Conservation (phyloP, 2,113 vertebrate species). For the Toxotes chatareus region DNA sequence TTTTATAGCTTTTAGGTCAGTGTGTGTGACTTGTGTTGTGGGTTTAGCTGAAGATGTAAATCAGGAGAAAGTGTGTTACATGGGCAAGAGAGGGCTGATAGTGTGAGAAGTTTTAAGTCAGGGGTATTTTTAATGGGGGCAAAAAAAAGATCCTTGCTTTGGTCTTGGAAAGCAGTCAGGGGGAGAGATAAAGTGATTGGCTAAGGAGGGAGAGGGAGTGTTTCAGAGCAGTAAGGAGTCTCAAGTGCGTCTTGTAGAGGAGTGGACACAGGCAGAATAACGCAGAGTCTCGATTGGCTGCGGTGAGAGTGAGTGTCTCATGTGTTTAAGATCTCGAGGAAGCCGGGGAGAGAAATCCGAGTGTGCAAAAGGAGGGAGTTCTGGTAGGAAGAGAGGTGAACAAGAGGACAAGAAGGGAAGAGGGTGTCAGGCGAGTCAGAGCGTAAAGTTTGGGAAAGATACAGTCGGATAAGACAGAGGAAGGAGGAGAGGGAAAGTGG, state of each 20-base stretch:
- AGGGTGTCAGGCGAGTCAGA: constrained; percentile 42
- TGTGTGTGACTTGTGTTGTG: neutral
- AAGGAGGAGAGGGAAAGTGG: constrained; percentile 5
- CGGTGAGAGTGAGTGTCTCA: neutral
- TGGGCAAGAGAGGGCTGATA: neutral
- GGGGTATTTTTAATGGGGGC: neutral
- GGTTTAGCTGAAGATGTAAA: constrained; percentile 16
- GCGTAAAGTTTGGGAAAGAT: constrained; percentile 18
- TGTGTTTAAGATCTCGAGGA: constrained; percentile 55
- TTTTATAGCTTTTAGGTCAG: constrained; percentile 11
- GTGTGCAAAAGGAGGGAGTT: constrained; percentile 34
- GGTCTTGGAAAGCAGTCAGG: constrained; percentile 42
- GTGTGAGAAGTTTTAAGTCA: constrained; percentile 3
- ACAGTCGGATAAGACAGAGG: constrained; percentile 16
- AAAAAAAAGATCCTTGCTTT: constrained; percentile 15
- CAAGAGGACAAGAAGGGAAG: constrained; percentile 47
- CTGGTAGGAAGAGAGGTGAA: constrained; percentile 50
- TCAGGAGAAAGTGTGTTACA: neutral
- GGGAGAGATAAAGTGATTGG: constrained; percentile 59
- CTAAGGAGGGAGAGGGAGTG: constrained; percentile 61
- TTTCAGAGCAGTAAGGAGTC: constrained; percentile 59
- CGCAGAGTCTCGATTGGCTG: constrained; percentile 43
- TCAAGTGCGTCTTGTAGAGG: constrained; percentile 56
- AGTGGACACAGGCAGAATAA: constrained; percentile 51
- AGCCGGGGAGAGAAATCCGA: constrained; percentile 49